Base-by-base conservation (phyloP, 2,113 vertebrate species). In the Tetrax tetrax region DNA sequence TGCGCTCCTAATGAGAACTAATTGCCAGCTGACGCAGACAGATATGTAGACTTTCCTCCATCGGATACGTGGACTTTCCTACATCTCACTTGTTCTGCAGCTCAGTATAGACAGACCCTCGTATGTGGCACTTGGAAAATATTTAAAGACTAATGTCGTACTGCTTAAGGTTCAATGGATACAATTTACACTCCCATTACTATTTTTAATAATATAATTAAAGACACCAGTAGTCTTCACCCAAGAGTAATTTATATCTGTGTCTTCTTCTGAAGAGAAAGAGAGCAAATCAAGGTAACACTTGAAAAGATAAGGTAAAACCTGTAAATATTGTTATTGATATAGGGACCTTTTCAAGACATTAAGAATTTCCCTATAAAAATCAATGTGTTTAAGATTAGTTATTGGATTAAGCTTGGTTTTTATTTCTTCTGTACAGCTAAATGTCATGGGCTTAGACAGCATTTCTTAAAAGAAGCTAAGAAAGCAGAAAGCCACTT, bases 401-500 rank as follows among this genome's bases (percentile, higher is more conserved):
- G 31, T 51, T 81, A 33, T n/a, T 70, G 4, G 54, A n/a, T 74
- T 48, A 82, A 13, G 3, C 72, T 86, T 61, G 4, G 1, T 7
- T 0, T 65, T 77, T 80, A 35, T 51, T 65, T 47, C 19, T 79
- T 59, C 53, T 61, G 47, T 81, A 38, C 31, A 63, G 38, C 27
- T 71, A 59, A 71, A 66, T 75, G 45, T 20, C 13, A 19, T 19
- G 25, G 27, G 7, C 35, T 91, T 87, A 74, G 25, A 33, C n/a
- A 66, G 14, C 20, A 14, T 59, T 78, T 79, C 38, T 76, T 43
- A 72, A 56, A 88, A 75, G 17, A 75, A 68, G 21, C 16, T 64
- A 48, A 54, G n/a, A 87, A 80, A 87, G 47, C 60, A 72, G n/a
- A 66, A 93, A 80, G 20, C 69, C 14, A 35, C 69, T 76, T 85